Conservation (phyloP, 2,888 invertebrate genomes). For the Adelognathus sp. region DNA sequence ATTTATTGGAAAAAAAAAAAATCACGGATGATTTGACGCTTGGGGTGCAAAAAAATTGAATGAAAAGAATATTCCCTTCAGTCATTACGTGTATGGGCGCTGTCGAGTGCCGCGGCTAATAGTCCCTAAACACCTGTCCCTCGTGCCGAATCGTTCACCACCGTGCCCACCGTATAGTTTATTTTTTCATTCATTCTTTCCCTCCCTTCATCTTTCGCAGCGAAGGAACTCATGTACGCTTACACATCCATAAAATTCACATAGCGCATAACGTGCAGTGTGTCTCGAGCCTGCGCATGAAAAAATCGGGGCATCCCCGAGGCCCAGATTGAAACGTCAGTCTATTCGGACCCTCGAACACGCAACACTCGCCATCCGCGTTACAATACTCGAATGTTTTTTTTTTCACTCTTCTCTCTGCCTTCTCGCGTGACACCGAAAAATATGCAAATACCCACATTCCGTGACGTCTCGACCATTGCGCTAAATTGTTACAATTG, state of each 20-base stretch:
- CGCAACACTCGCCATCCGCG: slow-evolving; percentile 35
- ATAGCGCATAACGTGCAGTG: neutral
- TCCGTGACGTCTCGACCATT: neutral
- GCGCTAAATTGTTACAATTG: neutral
- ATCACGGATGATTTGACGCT: neutral
- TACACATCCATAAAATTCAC: neutral
- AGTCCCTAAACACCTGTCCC: slow-evolving; percentile 69
- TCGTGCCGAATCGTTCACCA: slow-evolving; percentile 60
- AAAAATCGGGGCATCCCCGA: slow-evolving; percentile 61
- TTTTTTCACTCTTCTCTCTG: neutral
- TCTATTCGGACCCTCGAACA: slow-evolving; percentile 27
- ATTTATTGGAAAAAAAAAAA: neutral
- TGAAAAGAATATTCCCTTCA: slow-evolving; percentile 10
- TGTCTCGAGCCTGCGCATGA: slow-evolving; percentile 23
- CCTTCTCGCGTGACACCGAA: neutral
- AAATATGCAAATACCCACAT: neutral
- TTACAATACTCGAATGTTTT: slow-evolving; percentile 19
- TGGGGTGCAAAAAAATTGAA: slow-evolving; percentile 5
- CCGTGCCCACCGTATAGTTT: slow-evolving; percentile 16
- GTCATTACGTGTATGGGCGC: slow-evolving; percentile 1
- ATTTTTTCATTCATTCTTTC: slow-evolving; percentile 39
- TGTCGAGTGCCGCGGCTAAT: slow-evolving; percentile 57
- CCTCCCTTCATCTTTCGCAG: slow-evolving; percentile 28
- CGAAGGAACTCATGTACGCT: neutral
- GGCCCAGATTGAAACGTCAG: slow-evolving; percentile 72